phyloP scores from a whole-genome alignment of 2,113 vertebrate species.

The Trachemys scripta region DNA sequence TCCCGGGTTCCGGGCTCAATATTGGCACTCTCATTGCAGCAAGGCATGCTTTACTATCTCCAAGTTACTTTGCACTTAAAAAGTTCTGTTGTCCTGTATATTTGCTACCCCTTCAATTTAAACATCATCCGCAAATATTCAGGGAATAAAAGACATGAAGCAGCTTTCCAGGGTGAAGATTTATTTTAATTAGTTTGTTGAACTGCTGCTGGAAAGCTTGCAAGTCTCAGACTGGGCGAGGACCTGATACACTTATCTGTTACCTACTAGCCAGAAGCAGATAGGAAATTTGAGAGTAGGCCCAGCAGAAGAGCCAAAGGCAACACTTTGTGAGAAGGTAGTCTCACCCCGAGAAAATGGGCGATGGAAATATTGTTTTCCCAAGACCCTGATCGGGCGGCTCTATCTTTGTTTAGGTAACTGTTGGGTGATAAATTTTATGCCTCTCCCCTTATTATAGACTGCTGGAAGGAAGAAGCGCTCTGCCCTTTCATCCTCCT shows the following conservation, averaged over 20 bases:
- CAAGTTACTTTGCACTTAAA: accelerated
- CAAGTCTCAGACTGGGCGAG: not conserved
- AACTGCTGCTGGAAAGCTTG: accelerated
- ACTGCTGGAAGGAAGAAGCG: not conserved
- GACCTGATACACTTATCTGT: not conserved
- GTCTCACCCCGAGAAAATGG: not conserved
- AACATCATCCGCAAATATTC: accelerated
- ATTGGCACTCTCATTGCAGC: not conserved
- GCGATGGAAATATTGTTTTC: not conserved
- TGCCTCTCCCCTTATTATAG: not conserved
- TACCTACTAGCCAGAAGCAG: not conserved
- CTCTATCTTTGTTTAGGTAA: not conserved
- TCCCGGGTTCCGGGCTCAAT: not conserved
- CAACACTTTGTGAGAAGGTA: not conserved
- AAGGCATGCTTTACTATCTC: not conserved
- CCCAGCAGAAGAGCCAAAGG: not conserved
- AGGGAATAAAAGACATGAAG: not conserved
- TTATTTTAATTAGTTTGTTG: accelerated
- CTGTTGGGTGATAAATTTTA: not conserved
- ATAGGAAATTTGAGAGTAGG: not conserved
- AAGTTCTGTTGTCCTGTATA: not conserved
- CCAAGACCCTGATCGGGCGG: not conserved
- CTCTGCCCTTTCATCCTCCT: not conserved
- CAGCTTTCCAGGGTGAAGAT: not conserved
- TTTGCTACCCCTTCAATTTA: accelerated